phyloP scores from a whole-genome alignment of 2,113 vertebrate genomes.

The Poecile atricapillus region DNA sequence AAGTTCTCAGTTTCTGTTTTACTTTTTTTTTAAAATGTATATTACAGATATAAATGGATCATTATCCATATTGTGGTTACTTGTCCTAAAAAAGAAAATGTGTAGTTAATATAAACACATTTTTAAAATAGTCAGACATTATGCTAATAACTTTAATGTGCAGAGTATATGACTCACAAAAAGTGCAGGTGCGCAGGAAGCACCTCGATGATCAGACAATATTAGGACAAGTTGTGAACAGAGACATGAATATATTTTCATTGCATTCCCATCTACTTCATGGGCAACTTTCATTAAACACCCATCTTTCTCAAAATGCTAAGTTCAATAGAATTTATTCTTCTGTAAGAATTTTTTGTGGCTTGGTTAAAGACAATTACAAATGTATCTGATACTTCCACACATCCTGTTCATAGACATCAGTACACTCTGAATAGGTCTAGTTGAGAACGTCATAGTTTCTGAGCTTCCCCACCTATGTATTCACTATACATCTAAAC shows the following conservation, averaged over 20 bases:
- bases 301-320: background rate
- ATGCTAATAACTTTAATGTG: background rate
- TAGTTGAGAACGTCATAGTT: background rate
- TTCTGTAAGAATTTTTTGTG: background rate
- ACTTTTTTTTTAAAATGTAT: background rate
- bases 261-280: background rate
- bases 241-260: background rate
- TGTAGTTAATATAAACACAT: background rate
- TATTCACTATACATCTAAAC: background rate
- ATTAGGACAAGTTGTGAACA: background rate
- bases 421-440: background rate
- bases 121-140: background rate
- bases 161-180: background rate
- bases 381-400: background rate
- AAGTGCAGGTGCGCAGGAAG: background rate
- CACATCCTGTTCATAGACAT: background rate
- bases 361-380: background rate
- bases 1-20: background rate
- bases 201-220: background rate
- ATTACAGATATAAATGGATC: background rate
- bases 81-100: background rate
- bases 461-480: background rate
- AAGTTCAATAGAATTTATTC: background rate
- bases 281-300: background rate
- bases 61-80: background rate